These are phyloP conservation scores for Poeciliopsis gracilis DNA, from an alignment of 2,797 vertebrate genomes.

Conservation along the genomic window DNA sequence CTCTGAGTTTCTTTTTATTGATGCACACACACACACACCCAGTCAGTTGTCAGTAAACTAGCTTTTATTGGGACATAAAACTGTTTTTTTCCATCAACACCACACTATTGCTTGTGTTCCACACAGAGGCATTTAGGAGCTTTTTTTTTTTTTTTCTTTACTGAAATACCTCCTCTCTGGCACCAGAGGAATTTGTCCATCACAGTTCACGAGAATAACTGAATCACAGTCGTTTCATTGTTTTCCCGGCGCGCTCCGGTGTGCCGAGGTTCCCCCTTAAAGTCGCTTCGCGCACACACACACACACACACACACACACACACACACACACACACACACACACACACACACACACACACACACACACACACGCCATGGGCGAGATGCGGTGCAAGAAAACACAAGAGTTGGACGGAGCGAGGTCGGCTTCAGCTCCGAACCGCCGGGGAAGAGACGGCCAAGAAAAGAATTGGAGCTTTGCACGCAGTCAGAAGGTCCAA, in stretches of 20 bases:
- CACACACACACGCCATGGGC: constrained; percentile 12
- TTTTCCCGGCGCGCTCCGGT: constrained; percentile 39
- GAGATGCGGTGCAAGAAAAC: constrained; percentile 30
- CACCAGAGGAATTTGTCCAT: constrained; percentile 62
- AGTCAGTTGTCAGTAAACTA: constrained; percentile 72
- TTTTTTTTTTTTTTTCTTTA: constrained; percentile 39
- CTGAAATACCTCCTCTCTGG: constrained; percentile 55
- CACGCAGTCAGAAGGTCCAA: background rate
- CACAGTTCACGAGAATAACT: constrained; percentile 47
- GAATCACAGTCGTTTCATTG: constrained; percentile 69
- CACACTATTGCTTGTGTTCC: constrained; percentile 56
- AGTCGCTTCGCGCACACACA: background rate
- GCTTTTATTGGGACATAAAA: constrained; percentile 77
- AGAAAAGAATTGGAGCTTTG: background rate
- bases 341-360: no score
- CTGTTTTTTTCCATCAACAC: constrained; percentile 72
- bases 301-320: no score
- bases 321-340: no score
- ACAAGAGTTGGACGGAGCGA: constrained; percentile 29
- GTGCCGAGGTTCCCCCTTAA: constrained; percentile 33
- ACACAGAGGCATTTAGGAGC: constrained; percentile 53
- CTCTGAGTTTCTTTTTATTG: constrained; percentile 46
- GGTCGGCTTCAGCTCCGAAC: constrained; percentile 33
- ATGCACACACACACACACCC: constrained; percentile 70
- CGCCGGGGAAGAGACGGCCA: constrained; percentile 17